Conservation (phyloP, 30 jellyfish, hydroid and myxozoan species). For the Hydractinia echinata region DNA sequence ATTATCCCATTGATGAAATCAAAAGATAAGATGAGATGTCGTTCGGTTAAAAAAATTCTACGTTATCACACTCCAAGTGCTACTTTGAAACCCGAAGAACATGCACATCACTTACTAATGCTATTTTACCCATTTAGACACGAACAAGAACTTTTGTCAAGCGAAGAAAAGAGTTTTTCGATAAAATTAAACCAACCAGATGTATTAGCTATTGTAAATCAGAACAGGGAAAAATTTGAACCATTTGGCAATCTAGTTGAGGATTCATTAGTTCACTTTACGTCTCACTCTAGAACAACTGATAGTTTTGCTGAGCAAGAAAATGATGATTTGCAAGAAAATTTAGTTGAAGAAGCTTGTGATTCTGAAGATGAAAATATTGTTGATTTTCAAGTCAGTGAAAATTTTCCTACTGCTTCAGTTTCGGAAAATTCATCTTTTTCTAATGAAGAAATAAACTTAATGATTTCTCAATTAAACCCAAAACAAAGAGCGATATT, state of each 20-base stretch:
- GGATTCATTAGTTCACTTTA: background rate
- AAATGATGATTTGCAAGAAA: background rate
- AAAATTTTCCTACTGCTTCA: background rate
- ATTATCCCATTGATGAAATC: background rate
- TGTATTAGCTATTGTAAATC: conserved; percentile 9
- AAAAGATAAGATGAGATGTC: background rate
- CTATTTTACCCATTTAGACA: background rate
- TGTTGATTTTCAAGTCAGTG: conserved; percentile 1
- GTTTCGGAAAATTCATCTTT: background rate
- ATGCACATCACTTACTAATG: conserved; percentile 16
- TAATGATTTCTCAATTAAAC: background rate
- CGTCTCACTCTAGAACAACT: background rate
- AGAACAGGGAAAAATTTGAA: background rate
- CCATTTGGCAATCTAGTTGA: conserved; percentile 23
- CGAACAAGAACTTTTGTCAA: background rate
- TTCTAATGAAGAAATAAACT: conserved; percentile 12
- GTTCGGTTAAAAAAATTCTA: background rate
- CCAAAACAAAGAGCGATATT: background rate
- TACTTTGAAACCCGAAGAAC: background rate
- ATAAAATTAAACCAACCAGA: background rate
- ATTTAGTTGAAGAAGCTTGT: background rate
- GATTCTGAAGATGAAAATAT: background rate
- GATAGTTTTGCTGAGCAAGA: conserved; percentile 13
- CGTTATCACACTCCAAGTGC: background rate
- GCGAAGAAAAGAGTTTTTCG: background rate